These are phyloP conservation scores for Microcebus griseorufus DNA, from an alignment of 2,113 vertebrate genomes.

Conservation along the genomic window DNA sequence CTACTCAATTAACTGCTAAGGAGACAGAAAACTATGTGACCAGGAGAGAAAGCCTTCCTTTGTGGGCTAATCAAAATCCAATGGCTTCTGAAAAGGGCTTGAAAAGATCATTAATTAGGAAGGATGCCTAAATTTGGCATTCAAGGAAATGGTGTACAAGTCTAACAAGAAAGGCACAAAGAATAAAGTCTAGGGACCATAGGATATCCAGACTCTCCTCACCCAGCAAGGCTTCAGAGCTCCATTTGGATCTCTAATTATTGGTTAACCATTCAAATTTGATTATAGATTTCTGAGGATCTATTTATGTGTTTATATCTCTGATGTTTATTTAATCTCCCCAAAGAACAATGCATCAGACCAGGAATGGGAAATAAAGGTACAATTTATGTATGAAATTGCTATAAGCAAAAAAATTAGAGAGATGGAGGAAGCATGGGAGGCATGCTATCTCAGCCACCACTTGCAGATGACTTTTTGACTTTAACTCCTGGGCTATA, in stretches of 20 bases:
- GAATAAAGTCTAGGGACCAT: constrained; percentile 26
- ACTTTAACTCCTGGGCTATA: not conserved
- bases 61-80: constrained; percentile 89
- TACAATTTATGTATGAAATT: constrained; percentile 17
- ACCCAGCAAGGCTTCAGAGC: not conserved
- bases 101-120: constrained; percentile 92
- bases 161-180: constrained; percentile 77
- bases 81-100: constrained; percentile 86
- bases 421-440: not conserved
- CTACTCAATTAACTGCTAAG: constrained; percentile 94
- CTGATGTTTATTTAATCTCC: not conserved
- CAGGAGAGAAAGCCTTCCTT: constrained; percentile 83
- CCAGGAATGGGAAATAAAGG: not conserved
- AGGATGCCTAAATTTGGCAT: constrained; percentile 86
- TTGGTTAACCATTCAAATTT: constrained; percentile 17
- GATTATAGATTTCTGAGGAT: not conserved
- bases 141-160: constrained; percentile 82
- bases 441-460: not conserved
- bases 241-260: constrained; percentile 60
- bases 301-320: not conserved
- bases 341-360: not conserved
- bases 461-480: not conserved
- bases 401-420: not conserved
- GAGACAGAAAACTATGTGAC: constrained; percentile 87
- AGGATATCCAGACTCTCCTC: constrained; percentile 15